Evolutionary conservation across 2,797 vertebrate species (phyloP).

Genomic region (Sebastes miniatus): DNA sequence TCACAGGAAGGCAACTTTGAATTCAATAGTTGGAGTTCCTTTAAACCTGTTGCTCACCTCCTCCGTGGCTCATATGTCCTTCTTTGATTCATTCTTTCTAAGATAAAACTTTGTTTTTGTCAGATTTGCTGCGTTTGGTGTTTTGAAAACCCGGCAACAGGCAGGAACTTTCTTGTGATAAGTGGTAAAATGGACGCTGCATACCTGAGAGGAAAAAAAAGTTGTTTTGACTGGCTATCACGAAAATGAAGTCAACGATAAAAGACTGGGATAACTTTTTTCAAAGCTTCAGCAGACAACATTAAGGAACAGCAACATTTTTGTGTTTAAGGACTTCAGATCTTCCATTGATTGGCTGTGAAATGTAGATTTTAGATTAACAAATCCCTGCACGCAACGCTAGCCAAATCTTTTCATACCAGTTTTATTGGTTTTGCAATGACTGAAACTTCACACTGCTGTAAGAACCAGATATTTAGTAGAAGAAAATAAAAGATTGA

Average conservation of each 20-base stretch:
- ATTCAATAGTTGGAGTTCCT: conserved; percentile 1
- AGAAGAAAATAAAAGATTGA: neutral
- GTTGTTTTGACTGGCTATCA: neutral
- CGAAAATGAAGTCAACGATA: neutral
- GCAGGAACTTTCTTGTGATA: conserved; percentile 3
- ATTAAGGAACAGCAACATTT: neutral
- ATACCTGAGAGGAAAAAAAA: neutral
- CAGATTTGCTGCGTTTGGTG: neutral
- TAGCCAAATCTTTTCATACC: neutral
- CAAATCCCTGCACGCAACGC: neutral
- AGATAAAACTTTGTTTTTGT: neutral
- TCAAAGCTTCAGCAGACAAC: neutral
- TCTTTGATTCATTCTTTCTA: neutral
- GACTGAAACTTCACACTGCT: neutral
- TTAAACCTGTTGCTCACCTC: neutral
- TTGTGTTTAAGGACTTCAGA: neutral
- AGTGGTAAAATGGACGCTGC: neutral
- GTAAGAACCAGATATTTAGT: neutral
- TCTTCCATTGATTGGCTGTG: neutral
- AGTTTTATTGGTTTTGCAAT: neutral
- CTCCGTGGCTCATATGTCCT: neutral
- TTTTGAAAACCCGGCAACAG: neutral
- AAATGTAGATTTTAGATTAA: neutral
- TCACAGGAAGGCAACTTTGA: conserved; percentile 16
- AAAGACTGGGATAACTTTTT: neutral